These are phyloP conservation scores for Hyppa rectilinea DNA, from an alignment of 2,888 invertebrate species.

Conservation along the genomic window DNA sequence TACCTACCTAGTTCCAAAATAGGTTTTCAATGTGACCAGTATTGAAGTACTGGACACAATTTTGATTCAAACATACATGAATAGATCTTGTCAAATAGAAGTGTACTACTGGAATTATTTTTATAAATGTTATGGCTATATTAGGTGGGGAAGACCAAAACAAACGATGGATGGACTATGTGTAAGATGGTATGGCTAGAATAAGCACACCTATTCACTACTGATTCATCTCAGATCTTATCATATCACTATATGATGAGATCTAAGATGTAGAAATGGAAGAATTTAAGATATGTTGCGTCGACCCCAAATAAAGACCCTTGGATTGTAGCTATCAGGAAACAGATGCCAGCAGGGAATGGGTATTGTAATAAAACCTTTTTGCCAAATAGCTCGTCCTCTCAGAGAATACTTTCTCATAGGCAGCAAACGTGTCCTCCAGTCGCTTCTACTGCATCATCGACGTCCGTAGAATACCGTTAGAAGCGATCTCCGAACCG, in stretches of 20 bases:
- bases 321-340: too few relatives aligned
- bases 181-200: neutral
- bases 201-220: too few relatives aligned
- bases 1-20: neutral
- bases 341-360: too few relatives aligned
- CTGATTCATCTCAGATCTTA: too few relatives aligned
- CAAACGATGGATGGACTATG: neutral
- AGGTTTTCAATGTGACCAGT: constrained; percentile 1
- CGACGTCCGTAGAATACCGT: constrained; percentile 74
- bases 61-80: constrained; percentile 14
- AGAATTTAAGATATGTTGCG: neutral
- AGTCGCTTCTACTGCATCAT: constrained; percentile 25
- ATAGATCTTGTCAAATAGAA: neutral
- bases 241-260: too few relatives aligned
- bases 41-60: neutral
- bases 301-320: too few relatives aligned
- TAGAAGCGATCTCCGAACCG: constrained; percentile 81
- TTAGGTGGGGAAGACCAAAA: neutral
- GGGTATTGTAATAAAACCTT: too few relatives aligned
- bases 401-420: constrained; percentile 43
- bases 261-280: too few relatives aligned
- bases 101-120: neutral
- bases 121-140: neutral
- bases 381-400: constrained; percentile 1
- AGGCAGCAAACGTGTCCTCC: constrained; percentile 38